A percentile compares a stretch with the other conserved stretches of the same genome.
Evolutionary conservation across 2,888 invertebrate genomes (phyloP).

Genomic region (Ypsolopha sequella): DNA sequence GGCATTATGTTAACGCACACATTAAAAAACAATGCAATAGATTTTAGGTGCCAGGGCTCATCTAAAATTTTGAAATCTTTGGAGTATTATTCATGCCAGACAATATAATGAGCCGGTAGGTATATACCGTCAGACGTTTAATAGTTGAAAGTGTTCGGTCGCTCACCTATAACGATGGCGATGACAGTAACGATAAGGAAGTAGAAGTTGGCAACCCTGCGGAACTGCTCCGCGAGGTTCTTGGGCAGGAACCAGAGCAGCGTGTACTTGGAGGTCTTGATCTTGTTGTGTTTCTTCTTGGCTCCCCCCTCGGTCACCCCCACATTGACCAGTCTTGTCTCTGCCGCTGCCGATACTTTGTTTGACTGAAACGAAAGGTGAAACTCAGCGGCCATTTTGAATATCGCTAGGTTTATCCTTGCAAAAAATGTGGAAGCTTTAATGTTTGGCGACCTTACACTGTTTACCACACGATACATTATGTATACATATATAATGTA

Average conservation of each 20-base stretch:
- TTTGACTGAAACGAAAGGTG: conserved; percentile 58
- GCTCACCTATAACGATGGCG: conserved; percentile 74
- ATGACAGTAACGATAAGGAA: conserved; percentile 82
- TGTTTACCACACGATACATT: too few relatives aligned
- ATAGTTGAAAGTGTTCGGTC: not conserved
- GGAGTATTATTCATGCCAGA: too few relatives aligned
- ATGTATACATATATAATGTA: too few relatives aligned
- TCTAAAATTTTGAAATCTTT: too few relatives aligned
- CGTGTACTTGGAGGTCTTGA: conserved; percentile 81
- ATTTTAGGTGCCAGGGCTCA: too few relatives aligned
- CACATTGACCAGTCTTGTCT: conserved; percentile 73
- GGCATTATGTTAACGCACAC: too few relatives aligned
- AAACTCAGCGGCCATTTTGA: not conserved
- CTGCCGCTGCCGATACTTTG: conserved; percentile 67
- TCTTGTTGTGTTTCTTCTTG: conserved; percentile 63
- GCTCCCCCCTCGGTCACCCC: conserved; percentile 49
- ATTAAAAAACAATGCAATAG: too few relatives aligned
- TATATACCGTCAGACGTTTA: too few relatives aligned
- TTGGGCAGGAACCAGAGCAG: conserved; percentile 83
- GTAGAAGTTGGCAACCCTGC: conserved; percentile 87
- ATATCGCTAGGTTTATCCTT: not conserved
- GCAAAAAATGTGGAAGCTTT: too few relatives aligned
- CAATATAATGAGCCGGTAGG: too few relatives aligned
- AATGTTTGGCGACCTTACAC: too few relatives aligned
- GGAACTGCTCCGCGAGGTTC: conserved; percentile 86